Percentiles rank a stretch among this genome's conserved stretches.
These are phyloP conservation scores for Lissocephala sabroskyi DNA, from an alignment of 2,888 invertebrate species.

Conservation along the genomic window DNA sequence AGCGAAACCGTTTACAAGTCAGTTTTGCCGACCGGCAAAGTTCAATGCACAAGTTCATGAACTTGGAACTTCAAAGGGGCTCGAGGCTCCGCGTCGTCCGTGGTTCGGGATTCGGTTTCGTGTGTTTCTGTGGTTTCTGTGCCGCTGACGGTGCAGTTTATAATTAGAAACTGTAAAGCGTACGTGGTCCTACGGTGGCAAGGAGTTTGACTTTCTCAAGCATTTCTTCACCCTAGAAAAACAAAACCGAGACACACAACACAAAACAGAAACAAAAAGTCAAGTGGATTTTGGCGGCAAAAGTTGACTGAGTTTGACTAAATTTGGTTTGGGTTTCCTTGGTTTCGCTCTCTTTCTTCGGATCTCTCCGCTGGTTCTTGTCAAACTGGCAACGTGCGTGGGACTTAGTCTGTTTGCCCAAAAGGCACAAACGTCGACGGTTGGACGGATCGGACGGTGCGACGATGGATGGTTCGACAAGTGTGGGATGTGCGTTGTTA, in stretches of 20 bases:
- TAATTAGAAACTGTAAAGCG: conserved; percentile 48
- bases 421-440: conserved; percentile 15
- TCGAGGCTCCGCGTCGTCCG: too few relatives aligned
- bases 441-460: conserved; percentile 11
- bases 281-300: conserved; percentile 56
- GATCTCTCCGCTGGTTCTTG: conserved; percentile 3
- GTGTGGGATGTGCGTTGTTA: conserved; percentile 33
- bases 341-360: neutral
- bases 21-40: conserved; percentile 26
- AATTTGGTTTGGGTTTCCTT: neutral
- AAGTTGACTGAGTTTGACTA: conserved; percentile 29
- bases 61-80: conserved; percentile 53
- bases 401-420: conserved; percentile 49
- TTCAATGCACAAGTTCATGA: conserved; percentile 66
- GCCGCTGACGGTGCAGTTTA: conserved; percentile 57
- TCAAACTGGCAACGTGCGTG: conserved; percentile 39
- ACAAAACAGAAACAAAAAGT: conserved; percentile 23
- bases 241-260: conserved; percentile 3
- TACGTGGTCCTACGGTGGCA: conserved; percentile 8
- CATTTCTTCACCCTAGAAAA: conserved; percentile 32
- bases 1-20: too few relatives aligned
- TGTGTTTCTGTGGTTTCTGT: too few relatives aligned
- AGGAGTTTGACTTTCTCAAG: conserved; percentile 41
- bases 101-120: too few relatives aligned
- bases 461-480: conserved; percentile 40